Evolutionary conservation across 2,113 vertebrate species (phyloP).

Genomic region (Sclerurus mexicanus): DNA sequence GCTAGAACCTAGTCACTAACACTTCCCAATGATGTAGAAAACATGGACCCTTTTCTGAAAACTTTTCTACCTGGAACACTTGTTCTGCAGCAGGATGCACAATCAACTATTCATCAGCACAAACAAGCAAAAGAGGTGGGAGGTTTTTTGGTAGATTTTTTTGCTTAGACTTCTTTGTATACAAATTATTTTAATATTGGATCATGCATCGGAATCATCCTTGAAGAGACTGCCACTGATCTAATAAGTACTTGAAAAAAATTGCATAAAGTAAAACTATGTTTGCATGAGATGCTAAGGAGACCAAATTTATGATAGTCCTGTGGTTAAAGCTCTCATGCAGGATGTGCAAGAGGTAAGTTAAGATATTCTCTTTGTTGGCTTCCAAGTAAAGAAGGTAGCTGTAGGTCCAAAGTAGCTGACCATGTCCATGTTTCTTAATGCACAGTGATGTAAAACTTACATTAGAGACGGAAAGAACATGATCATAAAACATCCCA

Average conservation of each 20-base stretch:
- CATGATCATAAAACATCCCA: background rate
- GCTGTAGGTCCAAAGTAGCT: background rate
- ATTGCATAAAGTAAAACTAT: background rate
- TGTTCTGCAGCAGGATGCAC: background rate
- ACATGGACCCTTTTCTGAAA: background rate
- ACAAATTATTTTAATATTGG: background rate
- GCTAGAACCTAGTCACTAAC: background rate
- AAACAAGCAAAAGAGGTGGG: background rate
- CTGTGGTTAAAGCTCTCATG: background rate
- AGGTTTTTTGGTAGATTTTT: background rate
- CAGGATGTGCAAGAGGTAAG: background rate
- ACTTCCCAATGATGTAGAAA: background rate
- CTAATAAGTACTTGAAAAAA: background rate
- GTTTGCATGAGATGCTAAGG: background rate
- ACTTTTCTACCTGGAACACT: background rate
- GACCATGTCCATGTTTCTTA: background rate
- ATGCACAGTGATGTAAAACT: background rate
- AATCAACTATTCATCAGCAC: accelerated
- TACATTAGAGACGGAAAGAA: background rate
- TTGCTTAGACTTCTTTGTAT: background rate
- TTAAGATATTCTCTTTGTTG: background rate
- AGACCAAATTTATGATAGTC: background rate
- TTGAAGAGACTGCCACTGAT: background rate
- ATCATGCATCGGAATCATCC: background rate
- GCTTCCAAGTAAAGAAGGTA: background rate